These are phyloP conservation scores for Saiga tatarica DNA, from an alignment of 2,113 vertebrate species.

Conservation along the genomic window DNA sequence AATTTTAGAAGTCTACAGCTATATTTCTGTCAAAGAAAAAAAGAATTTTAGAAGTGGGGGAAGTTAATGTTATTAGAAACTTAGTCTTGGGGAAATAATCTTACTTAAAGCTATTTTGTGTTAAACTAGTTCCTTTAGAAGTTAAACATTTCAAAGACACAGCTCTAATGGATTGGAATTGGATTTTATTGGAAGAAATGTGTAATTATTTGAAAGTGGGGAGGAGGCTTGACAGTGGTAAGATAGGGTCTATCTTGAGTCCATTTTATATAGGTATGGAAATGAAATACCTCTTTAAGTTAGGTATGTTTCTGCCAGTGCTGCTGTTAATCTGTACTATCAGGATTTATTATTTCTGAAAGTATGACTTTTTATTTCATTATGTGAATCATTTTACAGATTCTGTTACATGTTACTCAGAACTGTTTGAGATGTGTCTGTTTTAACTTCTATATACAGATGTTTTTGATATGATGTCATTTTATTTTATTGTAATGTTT, in stretches of 20 bases:
- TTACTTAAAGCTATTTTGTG: neutral
- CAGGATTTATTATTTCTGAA: neutral
- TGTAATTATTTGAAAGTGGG: neutral
- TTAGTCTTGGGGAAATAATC: neutral
- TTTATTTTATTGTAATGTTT: neutral
- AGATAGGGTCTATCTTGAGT: neutral
- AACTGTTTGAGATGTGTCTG: neutral
- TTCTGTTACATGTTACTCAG: neutral
- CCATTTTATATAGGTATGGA: neutral
- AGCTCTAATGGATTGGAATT: neutral
- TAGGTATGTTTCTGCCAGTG: neutral
- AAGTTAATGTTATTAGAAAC: neutral
- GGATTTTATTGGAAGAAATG: neutral
- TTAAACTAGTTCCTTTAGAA: neutral
- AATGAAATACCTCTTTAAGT: neutral
- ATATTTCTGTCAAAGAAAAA: neutral
- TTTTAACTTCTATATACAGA: neutral
- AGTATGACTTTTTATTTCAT: neutral
- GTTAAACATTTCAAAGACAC: neutral
- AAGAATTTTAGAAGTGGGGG: neutral
- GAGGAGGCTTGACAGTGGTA: neutral
- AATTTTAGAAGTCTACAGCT: neutral
- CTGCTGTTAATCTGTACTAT: neutral
- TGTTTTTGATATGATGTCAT: neutral
- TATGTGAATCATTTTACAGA: neutral